phyloP scores from a whole-genome alignment of 37 sponge, comb jelly and placozoan genomes.

The Agelas oroides region DNA sequence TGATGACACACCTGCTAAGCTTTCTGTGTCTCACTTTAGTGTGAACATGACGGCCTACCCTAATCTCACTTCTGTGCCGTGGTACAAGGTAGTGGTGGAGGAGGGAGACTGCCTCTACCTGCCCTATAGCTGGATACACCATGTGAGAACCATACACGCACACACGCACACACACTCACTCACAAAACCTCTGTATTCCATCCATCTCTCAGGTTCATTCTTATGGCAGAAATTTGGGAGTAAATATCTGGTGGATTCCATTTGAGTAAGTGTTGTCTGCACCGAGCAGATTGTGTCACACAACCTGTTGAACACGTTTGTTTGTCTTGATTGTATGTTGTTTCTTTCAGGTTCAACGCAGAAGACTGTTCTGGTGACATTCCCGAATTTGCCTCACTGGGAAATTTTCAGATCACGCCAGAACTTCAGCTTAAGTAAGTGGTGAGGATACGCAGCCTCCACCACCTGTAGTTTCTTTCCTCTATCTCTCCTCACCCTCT shows the following conservation, averaged over 20 bases:
- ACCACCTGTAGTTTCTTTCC: too few relatives aligned
- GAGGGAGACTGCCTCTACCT: slow-evolving; percentile 82
- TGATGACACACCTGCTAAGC: too few relatives aligned
- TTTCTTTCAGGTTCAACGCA: slow-evolving; percentile 13
- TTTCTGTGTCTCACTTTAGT: too few relatives aligned
- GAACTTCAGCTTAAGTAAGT: slow-evolving; percentile 55
- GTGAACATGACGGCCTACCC: slow-evolving; percentile 78
- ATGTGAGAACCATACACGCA: slow-evolving; percentile 38
- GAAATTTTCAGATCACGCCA: background rate
- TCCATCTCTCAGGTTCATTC: slow-evolving; percentile 47
- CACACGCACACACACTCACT: background rate
- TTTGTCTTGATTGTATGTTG: too few relatives aligned
- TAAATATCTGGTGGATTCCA: slow-evolving; percentile 75
- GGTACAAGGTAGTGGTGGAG: slow-evolving; percentile 58
- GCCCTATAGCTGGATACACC: slow-evolving; percentile 74
- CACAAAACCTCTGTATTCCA: too few relatives aligned
- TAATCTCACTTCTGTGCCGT: slow-evolving; percentile 57
- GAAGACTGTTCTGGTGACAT: slow-evolving; percentile 27
- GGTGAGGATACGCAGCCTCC: too few relatives aligned
- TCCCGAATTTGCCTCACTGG: slow-evolving; percentile 36
- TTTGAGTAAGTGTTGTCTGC: slow-evolving; percentile 39
- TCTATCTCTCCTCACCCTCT: too few relatives aligned
- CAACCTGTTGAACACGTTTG: too few relatives aligned
- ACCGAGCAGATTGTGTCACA: too few relatives aligned
- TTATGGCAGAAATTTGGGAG: slow-evolving; percentile 57